Percentiles rank a stretch among this genome's conserved stretches.
phyloP scores from a whole-genome alignment of 2,888 invertebrate genomes.

The Carcina quercana region DNA sequence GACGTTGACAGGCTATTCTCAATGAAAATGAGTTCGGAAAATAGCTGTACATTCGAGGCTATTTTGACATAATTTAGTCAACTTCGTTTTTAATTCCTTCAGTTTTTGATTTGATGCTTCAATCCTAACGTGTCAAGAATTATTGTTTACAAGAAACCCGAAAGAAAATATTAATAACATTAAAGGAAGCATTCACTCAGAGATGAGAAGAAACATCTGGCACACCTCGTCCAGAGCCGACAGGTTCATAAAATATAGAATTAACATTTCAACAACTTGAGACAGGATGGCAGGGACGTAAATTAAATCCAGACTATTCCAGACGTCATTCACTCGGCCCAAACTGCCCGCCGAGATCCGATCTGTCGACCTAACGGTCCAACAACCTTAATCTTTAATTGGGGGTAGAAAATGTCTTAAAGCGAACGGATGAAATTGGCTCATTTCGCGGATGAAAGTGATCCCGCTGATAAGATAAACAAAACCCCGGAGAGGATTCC shows the following conservation, averaged over 20 bases:
- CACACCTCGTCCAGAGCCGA: constrained; percentile 32
- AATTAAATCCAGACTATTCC: constrained; percentile 21
- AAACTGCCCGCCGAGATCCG: constrained; percentile 4
- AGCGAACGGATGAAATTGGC: constrained; percentile 26
- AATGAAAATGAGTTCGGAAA: too few species aligned
- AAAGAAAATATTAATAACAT: too few species aligned
- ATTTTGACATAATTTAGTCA: too few species aligned
- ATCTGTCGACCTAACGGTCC: constrained; percentile 3
- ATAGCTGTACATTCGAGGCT: too few species aligned
- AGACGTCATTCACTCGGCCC: constrained; percentile 6
- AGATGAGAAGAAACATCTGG: constrained; percentile 41
- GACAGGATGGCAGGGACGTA: constrained; percentile 20
- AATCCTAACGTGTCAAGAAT: too few species aligned
- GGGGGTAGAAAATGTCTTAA: constrained; percentile 25
- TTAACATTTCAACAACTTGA: constrained; percentile 28
- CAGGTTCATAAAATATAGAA: constrained; percentile 30
- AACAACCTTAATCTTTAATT: constrained; percentile 24
- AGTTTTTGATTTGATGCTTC: too few species aligned
- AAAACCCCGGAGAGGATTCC: constrained; percentile 21
- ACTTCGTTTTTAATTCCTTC: too few species aligned
- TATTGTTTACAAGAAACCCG: too few species aligned
- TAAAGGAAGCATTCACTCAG: constrained; percentile 37
- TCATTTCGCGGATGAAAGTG: constrained; percentile 30
- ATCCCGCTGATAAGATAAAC: constrained; percentile 35
- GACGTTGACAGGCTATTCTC: too few species aligned